Base-by-base conservation (phyloP, 2,888 invertebrate species). In the Dione vanillae region DNA sequence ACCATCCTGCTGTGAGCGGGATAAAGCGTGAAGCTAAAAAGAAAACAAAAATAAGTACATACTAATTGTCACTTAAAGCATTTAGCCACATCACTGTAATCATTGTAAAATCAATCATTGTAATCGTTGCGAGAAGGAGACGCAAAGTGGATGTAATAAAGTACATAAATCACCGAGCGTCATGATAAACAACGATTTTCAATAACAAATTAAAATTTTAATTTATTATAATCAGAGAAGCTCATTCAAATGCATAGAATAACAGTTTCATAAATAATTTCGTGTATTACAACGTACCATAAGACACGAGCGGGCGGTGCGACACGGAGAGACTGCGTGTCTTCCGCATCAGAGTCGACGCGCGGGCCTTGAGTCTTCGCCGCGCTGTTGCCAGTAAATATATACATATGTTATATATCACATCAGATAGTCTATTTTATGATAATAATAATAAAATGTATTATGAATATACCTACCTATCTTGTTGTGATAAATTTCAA, bases 221-320 rank as follows among this genome's bases (percentile, higher is more conserved):
- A 52, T 52, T 52, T 52, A 52, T 52, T 52, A 52, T 52, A n/a
- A 52, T 19, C 27, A 8, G 14, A 52, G 35, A 54, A 10, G 54
- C 35, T 54, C 35, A n/a, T 37, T 54, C 54, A 35, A 54, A 37
- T 54, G 35, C 35, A 54, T 47, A 47, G 47, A 47, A 47, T 47
- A 47, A 47, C 16, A 47, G 47, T 47, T 9, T 47, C 16, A 47
- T 47, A 47, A 47, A 47, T 47, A 47, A 47, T 20, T 27, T 52
- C 12, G 52, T 49, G 52, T n/a, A n/a, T 52, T n/a, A 9, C 14
- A 9, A 54, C 9, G n/a, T n/a, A 35, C 9, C n/a, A 35, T 9
- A 11, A 49, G 19, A 5, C 6, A 3, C 1, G 52, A 54, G 35
- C 19, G 16, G 11, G 8, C 10, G 12, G 54, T n/a, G 51, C 27